A percentile compares a stretch with the other conserved stretches of the same genome.
These are phyloP conservation scores for Helicoverpa zea DNA, from an alignment of 1,140 invertebrate species.

Conservation along the genomic window DNA sequence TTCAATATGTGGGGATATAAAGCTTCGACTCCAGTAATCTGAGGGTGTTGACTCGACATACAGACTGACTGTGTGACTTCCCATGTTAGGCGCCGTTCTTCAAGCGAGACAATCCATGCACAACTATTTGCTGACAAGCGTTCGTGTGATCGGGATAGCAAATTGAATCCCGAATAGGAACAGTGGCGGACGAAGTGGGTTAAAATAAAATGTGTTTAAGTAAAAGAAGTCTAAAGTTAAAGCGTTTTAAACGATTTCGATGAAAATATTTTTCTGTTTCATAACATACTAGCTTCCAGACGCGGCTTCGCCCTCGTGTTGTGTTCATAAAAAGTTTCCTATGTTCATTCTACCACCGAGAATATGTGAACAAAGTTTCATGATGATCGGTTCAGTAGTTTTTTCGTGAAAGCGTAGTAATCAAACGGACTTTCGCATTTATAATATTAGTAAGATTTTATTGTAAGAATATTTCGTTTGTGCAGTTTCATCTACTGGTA, in stretches of 20 bases:
- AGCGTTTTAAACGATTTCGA: too few relatives aligned
- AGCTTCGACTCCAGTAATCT: slow-evolving; percentile 11
- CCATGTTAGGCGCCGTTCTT: neutral
- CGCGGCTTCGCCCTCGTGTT: too few relatives aligned
- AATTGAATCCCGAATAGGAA: neutral
- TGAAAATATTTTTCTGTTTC: too few relatives aligned
- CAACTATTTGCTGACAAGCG: slow-evolving; percentile 37
- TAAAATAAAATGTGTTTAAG: too few relatives aligned
- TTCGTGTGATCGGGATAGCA: neutral
- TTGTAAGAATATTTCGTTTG: slow-evolving; percentile 6
- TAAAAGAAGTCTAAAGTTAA: too few relatives aligned
- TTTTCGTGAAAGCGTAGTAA: too few relatives aligned
- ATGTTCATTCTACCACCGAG: too few relatives aligned
- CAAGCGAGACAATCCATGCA: slow-evolving; percentile 31
- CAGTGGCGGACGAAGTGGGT: neutral
- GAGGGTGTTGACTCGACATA: neutral
- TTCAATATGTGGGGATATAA: slow-evolving; percentile 20
- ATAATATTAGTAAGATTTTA: neutral
- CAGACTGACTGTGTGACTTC: slow-evolving; percentile 5
- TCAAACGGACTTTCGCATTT: too few relatives aligned
- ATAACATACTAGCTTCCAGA: too few relatives aligned
- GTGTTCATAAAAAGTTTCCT: too few relatives aligned
- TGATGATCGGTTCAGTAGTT: too few relatives aligned
- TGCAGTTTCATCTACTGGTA: slow-evolving; percentile 95
- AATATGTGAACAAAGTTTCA: too few relatives aligned